phyloP scores from a whole-genome alignment of 2,113 vertebrate genomes.

The Picathartes gymnocephalus region DNA sequence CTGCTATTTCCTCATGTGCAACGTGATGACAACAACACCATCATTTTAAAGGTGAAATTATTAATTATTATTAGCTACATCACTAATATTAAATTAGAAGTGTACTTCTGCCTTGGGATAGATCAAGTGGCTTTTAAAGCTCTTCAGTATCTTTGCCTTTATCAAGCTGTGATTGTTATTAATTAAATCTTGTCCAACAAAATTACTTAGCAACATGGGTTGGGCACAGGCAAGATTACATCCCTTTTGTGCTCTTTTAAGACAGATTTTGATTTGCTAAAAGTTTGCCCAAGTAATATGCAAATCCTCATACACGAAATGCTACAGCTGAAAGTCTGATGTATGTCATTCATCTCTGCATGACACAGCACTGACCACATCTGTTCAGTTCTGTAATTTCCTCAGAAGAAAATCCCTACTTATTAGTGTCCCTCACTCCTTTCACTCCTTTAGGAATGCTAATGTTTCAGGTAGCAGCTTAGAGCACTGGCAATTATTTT shows the following conservation, averaged over 20 bases:
- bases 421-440: neutral
- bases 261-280: neutral
- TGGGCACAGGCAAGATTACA: neutral
- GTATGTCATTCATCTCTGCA: neutral
- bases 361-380: neutral
- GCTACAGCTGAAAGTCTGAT: neutral
- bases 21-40: neutral
- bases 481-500: neutral
- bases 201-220: neutral
- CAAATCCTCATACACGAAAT: neutral
- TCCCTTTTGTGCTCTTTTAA: neutral
- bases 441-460: neutral
- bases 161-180: neutral
- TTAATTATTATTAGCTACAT: neutral
- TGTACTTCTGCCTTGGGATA: neutral
- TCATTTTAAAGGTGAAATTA: neutral
- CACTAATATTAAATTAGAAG: neutral
- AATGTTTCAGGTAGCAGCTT: neutral
- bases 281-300: neutral
- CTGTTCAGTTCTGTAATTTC: neutral
- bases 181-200: neutral
- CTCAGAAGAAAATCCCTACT: neutral
- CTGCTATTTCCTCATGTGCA: neutral
- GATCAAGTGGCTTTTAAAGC: conserved; percentile 34
- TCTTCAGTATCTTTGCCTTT: neutral